Evolutionary conservation across 2,888 invertebrate genomes (phyloP), one percentile per base, ranked within the genome.

Genomic region (Ecliptopera silaceata): DNA sequence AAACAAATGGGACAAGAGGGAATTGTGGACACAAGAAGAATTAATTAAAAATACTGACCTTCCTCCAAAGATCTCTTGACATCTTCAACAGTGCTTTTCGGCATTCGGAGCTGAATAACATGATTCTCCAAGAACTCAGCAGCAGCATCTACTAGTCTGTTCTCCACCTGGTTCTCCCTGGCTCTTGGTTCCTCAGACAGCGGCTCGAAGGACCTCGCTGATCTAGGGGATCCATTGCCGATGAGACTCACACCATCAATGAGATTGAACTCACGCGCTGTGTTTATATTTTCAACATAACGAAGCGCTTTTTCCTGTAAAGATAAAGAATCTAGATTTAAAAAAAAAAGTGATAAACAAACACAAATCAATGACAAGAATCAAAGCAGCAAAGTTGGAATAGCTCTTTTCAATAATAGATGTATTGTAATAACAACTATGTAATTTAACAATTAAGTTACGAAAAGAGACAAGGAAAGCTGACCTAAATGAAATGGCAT

Each of bases 121-220:
- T 96, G 96, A 66, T 95, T 94, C 65, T 95, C 94, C 67, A 96
- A 87, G 91, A 96, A 97, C 64, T 95, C 94, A 43, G 95, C 94
- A 42, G 96, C 93, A 59, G 95, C 93, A 70, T 97, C 96, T 54
- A 96, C 86, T 58, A 97, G 90, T 58, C 96, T 92, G 53, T 93
- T 91, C 70, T 96, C 95, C n/a, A 96, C 92, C 67, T 94, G 94
- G 71, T 93, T 93, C 77, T 96, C 96, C 56, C 95, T 93, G 20
- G 95, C 95, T 73, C 93, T 94, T 39, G 94, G 93, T 68, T 96
- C 96, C 50, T 93, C 93, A 12, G 96, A 93, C 56, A 96, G 85
- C 42, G 94, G 93, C 63, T 95, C 93, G 54, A 94, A 90, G 34
- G 91, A 86, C 66, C 91, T 92, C 49, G 93, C 94, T 43, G 93